Evolutionary conservation across 92 coral and sea anemone species (phyloP).

Genomic region (Palythoa grandis): DNA sequence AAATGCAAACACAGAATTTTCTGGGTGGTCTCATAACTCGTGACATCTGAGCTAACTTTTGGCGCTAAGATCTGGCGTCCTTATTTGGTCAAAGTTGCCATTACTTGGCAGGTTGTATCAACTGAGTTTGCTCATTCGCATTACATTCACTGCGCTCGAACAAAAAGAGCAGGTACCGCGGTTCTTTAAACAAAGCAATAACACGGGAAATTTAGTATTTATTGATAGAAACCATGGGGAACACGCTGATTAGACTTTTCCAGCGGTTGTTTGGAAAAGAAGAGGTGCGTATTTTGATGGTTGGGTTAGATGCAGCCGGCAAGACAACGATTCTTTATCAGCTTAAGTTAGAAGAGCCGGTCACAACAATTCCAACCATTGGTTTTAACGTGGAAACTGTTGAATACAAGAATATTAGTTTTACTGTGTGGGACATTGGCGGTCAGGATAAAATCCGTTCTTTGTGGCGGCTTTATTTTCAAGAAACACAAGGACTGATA

Average conservation of each 20-base stretch:
- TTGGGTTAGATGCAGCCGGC: slow-evolving; percentile 97
- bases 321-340: slow-evolving; percentile 98
- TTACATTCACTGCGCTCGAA: neutral
- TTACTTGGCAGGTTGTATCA: slow-evolving; percentile 38
- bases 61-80: neutral
- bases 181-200: neutral
- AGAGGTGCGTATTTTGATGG: slow-evolving; percentile 97
- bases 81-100: slow-evolving; percentile 20
- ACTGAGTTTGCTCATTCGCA: slow-evolving; percentile 25
- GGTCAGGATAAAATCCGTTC: slow-evolving; percentile 98
- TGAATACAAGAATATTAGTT: slow-evolving; percentile 96
- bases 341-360: slow-evolving; percentile 90
- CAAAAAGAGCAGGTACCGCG: slow-evolving; percentile 39
- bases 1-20: neutral
- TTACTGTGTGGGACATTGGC: slow-evolving; percentile 99
- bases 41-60: slow-evolving; percentile 32
- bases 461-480: slow-evolving; percentile 94
- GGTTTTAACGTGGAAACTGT: slow-evolving; percentile 98
- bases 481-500: slow-evolving; percentile 95
- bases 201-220: neutral
- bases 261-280: slow-evolving; percentile 90
- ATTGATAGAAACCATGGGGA: slow-evolving; percentile 75
- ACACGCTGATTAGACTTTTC: slow-evolving; percentile 79
- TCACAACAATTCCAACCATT: slow-evolving; percentile 94
- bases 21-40: neutral